Base-by-base conservation (phyloP, 1,140 invertebrate genomes). In the Drosophila virilis region DNA sequence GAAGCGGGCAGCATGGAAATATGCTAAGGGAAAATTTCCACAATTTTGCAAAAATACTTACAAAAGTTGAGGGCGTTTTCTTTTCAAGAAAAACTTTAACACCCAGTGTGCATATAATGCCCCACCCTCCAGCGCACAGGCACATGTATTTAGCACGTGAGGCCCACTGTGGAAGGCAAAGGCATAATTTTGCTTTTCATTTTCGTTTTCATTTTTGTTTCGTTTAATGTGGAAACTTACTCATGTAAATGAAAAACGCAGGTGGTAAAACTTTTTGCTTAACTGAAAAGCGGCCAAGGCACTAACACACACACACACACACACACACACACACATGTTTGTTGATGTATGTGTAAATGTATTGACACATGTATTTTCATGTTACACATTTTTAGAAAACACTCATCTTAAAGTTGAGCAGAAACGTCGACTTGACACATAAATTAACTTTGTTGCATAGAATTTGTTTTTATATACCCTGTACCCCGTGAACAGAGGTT, bases 211-310 rank as follows among this genome's bases (percentile, higher is more conserved):
- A 69, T 76, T 80, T 80, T 67, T 37, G 33, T 28, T 46, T 51
- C 66, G 60, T 72, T 89, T 89, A 89, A 88, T 88, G 77, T 89
- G 62, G 48, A 83, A 89, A 88, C 77, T 88, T 88, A 88, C 84
- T 89, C 77, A 89, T 88, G 80, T 80, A 89, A 89, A 89, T 88
- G 79, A 88, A 88, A 77, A 83, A 71, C 72, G 67, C 82, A 86
- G 82, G 78, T 86, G 82, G 79, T 62, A 70, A 82, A 88, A 79
- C 61, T 85, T 88, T 86, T 70, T 70, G 67, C 67, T 64, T 68
- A 58, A 74, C 72, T 55, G 57, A 71, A 74, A 61, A 54, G 52
- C 58, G 72, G 66, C 67, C 67, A 70, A 73, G 62, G 46, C 55
- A 54, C 42, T 64, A 65, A 51, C 50, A 57, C n/a, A 37, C 33